These are phyloP conservation scores for Rhynchopsitta pachyrhyncha DNA, from an alignment of 2,113 vertebrate genomes.

Conservation along the genomic window DNA sequence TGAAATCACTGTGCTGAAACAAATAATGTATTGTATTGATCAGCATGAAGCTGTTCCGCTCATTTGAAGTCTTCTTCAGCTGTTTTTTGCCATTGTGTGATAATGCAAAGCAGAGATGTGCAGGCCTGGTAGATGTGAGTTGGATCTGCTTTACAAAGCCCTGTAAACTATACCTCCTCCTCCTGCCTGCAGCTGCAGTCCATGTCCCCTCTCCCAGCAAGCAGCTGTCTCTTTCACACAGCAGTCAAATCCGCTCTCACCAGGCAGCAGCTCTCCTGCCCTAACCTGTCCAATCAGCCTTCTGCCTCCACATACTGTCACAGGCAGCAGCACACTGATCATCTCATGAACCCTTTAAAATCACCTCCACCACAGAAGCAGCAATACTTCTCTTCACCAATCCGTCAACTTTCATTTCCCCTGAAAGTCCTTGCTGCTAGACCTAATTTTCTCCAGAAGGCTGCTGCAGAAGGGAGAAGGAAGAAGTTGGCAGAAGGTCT, in stretches of 20 bases:
- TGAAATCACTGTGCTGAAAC: background rate
- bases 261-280: background rate
- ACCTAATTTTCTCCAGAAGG: background rate
- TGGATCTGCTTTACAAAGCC: background rate
- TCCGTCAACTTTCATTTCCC: background rate
- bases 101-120: background rate
- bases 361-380: background rate
- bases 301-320: rapidly evolving
- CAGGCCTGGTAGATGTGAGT: background rate
- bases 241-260: background rate
- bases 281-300: background rate
- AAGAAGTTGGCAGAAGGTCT: background rate
- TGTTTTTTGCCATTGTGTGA: background rate
- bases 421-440: background rate
- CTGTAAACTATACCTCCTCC: background rate
- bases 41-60: background rate
- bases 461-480: background rate
- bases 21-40: background rate
- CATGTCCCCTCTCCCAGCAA: background rate
- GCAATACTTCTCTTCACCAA: background rate
- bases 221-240: background rate
- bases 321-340: background rate
- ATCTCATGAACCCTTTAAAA: background rate
- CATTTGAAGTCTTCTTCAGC: background rate
- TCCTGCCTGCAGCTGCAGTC: background rate